phyloP scores from a whole-genome alignment of 2,888 invertebrate species.

The Caenorhabditis sulstoni region DNA sequence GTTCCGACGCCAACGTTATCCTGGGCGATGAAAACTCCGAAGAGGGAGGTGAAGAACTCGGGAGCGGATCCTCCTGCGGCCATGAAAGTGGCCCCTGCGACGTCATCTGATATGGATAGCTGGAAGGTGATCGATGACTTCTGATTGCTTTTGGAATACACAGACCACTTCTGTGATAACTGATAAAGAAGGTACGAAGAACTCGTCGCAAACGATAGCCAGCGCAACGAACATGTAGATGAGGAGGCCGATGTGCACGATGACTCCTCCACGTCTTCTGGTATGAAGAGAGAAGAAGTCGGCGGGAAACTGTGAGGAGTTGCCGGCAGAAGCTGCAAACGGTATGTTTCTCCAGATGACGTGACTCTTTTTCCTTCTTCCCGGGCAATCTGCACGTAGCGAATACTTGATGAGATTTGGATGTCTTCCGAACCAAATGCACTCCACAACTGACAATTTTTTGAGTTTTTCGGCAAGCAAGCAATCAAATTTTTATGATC shows the following conservation, averaged over 20 bases:
- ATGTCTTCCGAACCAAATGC: no score
- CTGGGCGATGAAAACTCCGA: constrained; percentile 97
- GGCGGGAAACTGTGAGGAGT: constrained; percentile 70
- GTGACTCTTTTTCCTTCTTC: background rate
- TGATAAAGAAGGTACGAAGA: constrained; percentile 97
- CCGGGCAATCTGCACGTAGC: constrained; percentile 33
- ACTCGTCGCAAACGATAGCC: constrained; percentile 99
- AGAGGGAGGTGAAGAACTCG: constrained; percentile 93
- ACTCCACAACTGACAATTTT: no score
- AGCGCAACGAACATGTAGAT: constrained; percentile 98
- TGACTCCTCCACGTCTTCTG: constrained; percentile 90
- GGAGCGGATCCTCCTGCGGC: constrained; percentile 98
- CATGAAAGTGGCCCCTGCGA: constrained; percentile 99
- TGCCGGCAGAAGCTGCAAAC: constrained; percentile 37
- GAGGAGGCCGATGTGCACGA: constrained; percentile 90
- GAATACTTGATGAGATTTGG: constrained; percentile 29
- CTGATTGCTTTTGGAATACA: background rate
- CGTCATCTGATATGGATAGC: constrained; percentile 94
- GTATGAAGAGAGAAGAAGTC: constrained; percentile 92
- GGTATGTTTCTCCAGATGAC: background rate
- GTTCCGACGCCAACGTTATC: constrained; percentile 96
- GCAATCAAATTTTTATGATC: no score
- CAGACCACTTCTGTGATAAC: constrained; percentile 91
- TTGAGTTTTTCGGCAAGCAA: no score
- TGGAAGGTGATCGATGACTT: constrained; percentile 29